Percentiles rank a stretch among this genome's conserved stretches.
phyloP scores from a whole-genome alignment of 1,140 invertebrate genomes.

The Lasioglossum baleicum region DNA sequence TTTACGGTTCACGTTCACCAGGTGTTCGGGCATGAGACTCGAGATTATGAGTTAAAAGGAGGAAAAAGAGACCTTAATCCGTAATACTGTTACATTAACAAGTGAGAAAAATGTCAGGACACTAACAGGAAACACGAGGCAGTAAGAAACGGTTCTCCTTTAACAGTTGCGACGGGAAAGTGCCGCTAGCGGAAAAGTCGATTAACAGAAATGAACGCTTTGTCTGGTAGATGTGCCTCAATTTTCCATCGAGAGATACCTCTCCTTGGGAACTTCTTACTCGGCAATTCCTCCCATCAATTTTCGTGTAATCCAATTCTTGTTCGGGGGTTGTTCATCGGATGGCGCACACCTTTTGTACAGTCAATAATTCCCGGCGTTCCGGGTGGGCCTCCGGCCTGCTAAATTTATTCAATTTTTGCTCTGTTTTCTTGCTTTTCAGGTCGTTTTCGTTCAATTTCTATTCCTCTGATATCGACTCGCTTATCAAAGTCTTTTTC shows the following conservation, averaged over 20 bases:
- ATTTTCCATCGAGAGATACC: slow-evolving; percentile 35
- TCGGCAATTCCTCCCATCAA: slow-evolving; percentile 4
- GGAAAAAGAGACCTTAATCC: too few species aligned
- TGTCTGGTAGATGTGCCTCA: slow-evolving; percentile 47
- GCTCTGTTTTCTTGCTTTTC: slow-evolving; percentile 1
- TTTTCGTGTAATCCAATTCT: slow-evolving; percentile 50
- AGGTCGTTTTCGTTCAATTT: slow-evolving; percentile 5
- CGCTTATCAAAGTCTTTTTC: slow-evolving; percentile 15
- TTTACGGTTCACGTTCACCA: too few species aligned
- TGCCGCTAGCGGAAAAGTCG: slow-evolving; percentile 44
- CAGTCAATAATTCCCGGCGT: neutral
- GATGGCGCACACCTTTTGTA: neutral
- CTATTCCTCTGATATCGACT: neutral
- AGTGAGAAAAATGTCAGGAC: neutral
- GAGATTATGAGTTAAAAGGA: too few species aligned
- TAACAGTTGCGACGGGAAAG: slow-evolving; percentile 34
- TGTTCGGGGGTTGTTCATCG: slow-evolving; percentile 4
- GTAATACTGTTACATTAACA: neutral
- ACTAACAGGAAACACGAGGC: neutral
- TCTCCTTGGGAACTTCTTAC: slow-evolving; percentile 3
- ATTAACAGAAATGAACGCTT: slow-evolving; percentile 50
- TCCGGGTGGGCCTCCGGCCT: neutral
- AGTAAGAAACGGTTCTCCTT: slow-evolving; percentile 20
- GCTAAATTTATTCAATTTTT: slow-evolving; percentile 12
- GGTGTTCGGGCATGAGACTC: too few species aligned